Base-by-base conservation (phyloP, 2,888 invertebrate species). In the Petrophora chlorosata region DNA sequence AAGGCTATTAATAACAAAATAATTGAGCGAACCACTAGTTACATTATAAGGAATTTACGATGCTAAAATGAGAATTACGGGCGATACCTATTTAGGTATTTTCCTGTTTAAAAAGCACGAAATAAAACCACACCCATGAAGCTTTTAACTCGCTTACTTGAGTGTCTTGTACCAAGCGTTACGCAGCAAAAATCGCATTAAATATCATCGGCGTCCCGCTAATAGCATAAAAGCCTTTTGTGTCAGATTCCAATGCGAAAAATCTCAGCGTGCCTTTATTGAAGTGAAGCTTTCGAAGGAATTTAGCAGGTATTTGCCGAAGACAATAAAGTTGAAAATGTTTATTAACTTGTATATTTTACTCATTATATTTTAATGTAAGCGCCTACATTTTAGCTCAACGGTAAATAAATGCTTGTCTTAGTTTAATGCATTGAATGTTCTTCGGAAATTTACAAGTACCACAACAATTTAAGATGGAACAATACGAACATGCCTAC, bases 161-260 rank as follows among this genome's bases (percentile, higher is more conserved):
- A 28, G 7, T 33, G 1, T 1, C 25, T 40, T 47, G 17, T 33
- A 14, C 19, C n/a, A 19, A n/a, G 9, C 36, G 49, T 76, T 72
- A 76, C 75, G 57, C 66, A 70, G 79, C 79, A 58, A 70, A 79
- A 73, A 78, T 71, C 65, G 63, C 66, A 68, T 75, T 77, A 65
- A 68, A 72, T 74, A 80, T 79, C 72, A 79, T 72, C 67, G 59
- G 62, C 67, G 66, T 61, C 61, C 69, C 70, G 73, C 76, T 82
- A 79, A 76, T 77, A 76, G 68, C 65, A 69, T 73, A 71, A n/a
- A 74, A 73, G 65, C 64, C 70, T 73, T 76, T 81, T 82, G 76
- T 81, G 65, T 62, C 65, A 69, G 76, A 73, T 70, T 67, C 67
- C 68, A 69, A 65, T 66, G 73, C 60, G 63, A 76, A 76, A 78